A percentile compares a stretch with the other conserved stretches of the same genome.
These are phyloP conservation scores for Lepidurus apus DNA, from an alignment of 1,140 invertebrate genomes.

Conservation along the genomic window DNA sequence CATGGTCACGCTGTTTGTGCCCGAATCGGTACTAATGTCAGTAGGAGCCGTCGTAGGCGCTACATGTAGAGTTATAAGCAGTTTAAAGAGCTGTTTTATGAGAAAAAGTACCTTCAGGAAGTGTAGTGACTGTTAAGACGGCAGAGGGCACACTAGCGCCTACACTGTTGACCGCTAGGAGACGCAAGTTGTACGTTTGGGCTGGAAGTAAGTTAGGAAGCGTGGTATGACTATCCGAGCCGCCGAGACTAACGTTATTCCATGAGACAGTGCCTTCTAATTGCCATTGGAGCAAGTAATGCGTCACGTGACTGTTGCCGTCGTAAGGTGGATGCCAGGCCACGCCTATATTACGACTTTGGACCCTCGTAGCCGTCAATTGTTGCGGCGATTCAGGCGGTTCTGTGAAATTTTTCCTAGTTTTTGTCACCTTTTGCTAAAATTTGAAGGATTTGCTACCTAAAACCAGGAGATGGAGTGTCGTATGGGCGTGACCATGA, in stretches of 20 bases:
- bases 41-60: constrained; percentile 45
- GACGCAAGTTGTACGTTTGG: constrained; percentile 41
- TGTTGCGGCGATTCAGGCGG: constrained; percentile 41
- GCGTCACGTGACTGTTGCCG: neutral
- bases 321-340: constrained; percentile 47
- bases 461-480: constrained; percentile 16
- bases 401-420: constrained; percentile 37
- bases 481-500: constrained; percentile 22
- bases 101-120: neutral
- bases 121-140: neutral
- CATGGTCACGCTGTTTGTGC: constrained; percentile 44
- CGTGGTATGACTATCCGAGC: neutral
- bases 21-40: constrained; percentile 43
- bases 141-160: neutral
- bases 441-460: constrained; percentile 27
- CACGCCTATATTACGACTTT: constrained; percentile 26
- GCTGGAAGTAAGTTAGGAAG: constrained; percentile 28
- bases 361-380: neutral
- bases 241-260: constrained; percentile 2
- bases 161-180: constrained; percentile 33
- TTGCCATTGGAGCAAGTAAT: constrained; percentile 34
- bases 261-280: constrained; percentile 30
- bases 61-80: constrained; percentile 43
- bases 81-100: neutral
- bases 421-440: neutral